Conservation (phyloP, 30 jellyfish, hydroid and myxozoan genomes). For the Turritopsis rubra region DNA sequence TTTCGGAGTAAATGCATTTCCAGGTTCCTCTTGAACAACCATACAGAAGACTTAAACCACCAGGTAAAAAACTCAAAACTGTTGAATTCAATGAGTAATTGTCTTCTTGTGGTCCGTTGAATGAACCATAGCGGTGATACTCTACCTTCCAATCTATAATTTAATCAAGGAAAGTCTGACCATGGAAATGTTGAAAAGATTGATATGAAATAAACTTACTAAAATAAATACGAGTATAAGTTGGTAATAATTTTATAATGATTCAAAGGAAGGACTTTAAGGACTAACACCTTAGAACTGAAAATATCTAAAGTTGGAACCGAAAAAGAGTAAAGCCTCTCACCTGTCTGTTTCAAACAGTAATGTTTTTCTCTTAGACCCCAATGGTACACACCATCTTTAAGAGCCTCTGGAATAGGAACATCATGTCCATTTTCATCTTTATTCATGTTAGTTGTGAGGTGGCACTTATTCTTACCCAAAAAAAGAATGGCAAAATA, state of each 20-base stretch:
- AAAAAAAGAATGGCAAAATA: not conserved
- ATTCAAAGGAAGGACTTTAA: too few species aligned
- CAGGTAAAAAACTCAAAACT: slow-evolving; percentile 2
- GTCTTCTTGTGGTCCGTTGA: not conserved
- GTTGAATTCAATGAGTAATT: not conserved
- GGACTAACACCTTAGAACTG: not conserved
- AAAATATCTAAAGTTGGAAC: not conserved
- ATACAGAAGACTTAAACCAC: not conserved
- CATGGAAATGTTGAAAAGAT: not conserved
- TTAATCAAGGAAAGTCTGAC: not conserved
- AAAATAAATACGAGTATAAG: too few species aligned
- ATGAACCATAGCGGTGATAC: not conserved
- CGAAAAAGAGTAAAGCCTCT: not conserved
- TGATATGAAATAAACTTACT: not conserved
- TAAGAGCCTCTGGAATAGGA: not conserved
- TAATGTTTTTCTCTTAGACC: not conserved
- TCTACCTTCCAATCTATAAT: not conserved
- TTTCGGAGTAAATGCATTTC: slow-evolving; percentile 8
- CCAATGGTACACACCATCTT: slow-evolving; percentile 3
- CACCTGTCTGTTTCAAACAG: slow-evolving; percentile 18
- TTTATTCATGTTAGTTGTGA: slow-evolving; percentile 8
- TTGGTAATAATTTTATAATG: too few species aligned
- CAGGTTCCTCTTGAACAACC: not conserved
- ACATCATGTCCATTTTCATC: slow-evolving; percentile 4
- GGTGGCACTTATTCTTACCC: not conserved